Base-by-base conservation (phyloP, 2,888 invertebrate species). In the Phrixothrix hirtus region DNA sequence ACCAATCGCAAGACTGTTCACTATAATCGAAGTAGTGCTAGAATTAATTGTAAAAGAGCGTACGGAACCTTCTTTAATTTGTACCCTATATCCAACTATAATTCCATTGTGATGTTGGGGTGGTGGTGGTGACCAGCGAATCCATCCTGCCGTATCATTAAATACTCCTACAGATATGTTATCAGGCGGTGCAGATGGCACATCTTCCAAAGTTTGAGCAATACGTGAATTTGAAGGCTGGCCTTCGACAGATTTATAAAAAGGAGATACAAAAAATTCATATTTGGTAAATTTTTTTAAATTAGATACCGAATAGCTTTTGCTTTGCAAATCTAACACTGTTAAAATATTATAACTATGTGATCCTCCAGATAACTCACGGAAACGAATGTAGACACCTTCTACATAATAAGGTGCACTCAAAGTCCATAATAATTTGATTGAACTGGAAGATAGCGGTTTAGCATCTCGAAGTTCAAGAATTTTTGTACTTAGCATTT, bases 201-300 rank as follows among this genome's bases (percentile, higher is more conserved):
- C 84, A 74, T 95, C 95, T 78, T 95, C 94, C 54, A 89, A 82
- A 5, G 95, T 96, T 61, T 87, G 85, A 31, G 89, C 89, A 34
- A 86, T 81, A 71, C 88, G 87, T 26, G 92, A 88, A 77, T 96
- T 97, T 52, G 95, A 95, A 34, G 95, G 95, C 72, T 91, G 90
- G 2, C 96, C 96, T 74, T 96, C 87, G 55, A 93, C 83, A 37
- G 86, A 83, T 71, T 88, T 88, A 75, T 88, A 92, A 78, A 92
- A 95, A 5, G 95, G 95, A 67, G 91, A 88, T 61, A 95, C 84
- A 75, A 95, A 94, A 65, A 96, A 88, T 76, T 95, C 93, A 74
- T 96, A 96, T 73, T 88, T 87, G 50, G 91, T 89, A 74, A 85
- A 91, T 60, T 94, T 92, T 66, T 87, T 82, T 62, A 96, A 79